Conservation (phyloP, 2,113 vertebrate species). For the Ailuropoda melanoleuca region DNA sequence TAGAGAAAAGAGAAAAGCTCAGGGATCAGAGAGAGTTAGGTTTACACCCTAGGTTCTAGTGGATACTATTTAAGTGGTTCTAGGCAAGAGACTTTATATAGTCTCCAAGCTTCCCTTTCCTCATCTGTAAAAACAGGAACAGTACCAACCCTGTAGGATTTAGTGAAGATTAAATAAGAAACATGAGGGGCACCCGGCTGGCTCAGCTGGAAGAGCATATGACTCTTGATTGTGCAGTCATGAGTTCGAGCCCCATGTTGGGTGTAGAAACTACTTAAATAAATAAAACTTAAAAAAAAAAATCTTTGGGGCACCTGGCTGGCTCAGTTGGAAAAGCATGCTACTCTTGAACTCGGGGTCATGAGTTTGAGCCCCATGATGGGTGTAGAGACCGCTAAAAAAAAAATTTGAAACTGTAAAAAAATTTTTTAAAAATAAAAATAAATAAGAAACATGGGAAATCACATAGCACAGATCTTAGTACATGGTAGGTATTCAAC, state of each 20-base stretch:
- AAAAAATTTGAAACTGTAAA: background rate
- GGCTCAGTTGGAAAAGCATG: background rate
- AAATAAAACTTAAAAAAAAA: background rate
- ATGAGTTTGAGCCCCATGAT: background rate
- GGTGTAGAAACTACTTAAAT: background rate
- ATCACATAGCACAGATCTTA: background rate
- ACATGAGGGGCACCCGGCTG: background rate
- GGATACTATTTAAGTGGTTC: background rate
- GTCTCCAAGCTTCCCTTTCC: background rate
- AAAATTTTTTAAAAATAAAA: background rate
- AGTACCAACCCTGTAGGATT: background rate
- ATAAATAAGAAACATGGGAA: background rate
- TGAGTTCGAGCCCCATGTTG: background rate
- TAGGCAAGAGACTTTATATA: background rate
- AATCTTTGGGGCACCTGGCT: background rate
- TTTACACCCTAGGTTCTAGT: background rate
- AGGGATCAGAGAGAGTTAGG: background rate
- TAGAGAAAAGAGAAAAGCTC: slow-evolving; percentile 27
- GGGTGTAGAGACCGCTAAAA: background rate
- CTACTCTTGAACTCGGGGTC: background rate
- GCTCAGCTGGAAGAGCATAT: background rate
- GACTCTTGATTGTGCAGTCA: background rate
- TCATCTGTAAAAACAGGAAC: background rate
- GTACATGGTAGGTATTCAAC: background rate
- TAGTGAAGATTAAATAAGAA: slow-evolving; percentile 32